A percentile compares a stretch with the other conserved stretches of the same genome.
These are phyloP conservation scores for Eremophila alpestris DNA, from an alignment of 2,797 vertebrate genomes.

Conservation along the genomic window DNA sequence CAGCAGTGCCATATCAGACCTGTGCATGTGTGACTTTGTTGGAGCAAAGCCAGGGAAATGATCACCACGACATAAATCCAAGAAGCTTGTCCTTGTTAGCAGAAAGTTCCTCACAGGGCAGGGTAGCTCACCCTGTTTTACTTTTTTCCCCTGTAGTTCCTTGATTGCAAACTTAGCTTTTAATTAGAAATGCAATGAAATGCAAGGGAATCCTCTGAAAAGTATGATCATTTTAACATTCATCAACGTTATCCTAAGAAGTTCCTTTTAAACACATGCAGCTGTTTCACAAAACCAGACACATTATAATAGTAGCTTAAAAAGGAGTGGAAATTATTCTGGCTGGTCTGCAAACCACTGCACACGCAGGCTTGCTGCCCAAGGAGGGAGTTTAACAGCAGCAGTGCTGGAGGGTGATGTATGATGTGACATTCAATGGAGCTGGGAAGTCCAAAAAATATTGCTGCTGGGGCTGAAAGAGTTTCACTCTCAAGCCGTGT, in stretches of 20 bases:
- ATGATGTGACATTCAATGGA: neutral
- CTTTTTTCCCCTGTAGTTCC: neutral
- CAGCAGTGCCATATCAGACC: neutral
- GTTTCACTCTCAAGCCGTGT: neutral
- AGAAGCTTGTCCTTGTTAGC: neutral
- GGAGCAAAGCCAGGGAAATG: neutral
- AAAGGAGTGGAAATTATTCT: conserved; percentile 76
- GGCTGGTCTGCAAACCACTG: neutral
- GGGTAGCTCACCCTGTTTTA: neutral
- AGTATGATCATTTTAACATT: neutral
- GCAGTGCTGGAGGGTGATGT: neutral
- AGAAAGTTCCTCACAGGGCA: neutral
- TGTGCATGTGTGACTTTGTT: neutral
- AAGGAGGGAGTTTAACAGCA: neutral
- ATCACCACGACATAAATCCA: neutral
- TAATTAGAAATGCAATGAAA: neutral
- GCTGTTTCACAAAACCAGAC: conserved; percentile 17
- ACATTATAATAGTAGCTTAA: conserved; percentile 66
- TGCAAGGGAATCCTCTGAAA: neutral
- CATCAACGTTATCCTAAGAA: neutral
- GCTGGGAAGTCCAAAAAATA: conserved; percentile 2
- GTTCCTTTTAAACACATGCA: conserved; percentile 9
- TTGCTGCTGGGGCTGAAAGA: neutral
- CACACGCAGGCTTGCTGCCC: conserved; percentile 17
- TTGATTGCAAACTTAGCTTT: neutral